These are phyloP conservation scores for Bostrychus sinensis DNA, from an alignment of 2,113 vertebrate species.

Conservation along the genomic window DNA sequence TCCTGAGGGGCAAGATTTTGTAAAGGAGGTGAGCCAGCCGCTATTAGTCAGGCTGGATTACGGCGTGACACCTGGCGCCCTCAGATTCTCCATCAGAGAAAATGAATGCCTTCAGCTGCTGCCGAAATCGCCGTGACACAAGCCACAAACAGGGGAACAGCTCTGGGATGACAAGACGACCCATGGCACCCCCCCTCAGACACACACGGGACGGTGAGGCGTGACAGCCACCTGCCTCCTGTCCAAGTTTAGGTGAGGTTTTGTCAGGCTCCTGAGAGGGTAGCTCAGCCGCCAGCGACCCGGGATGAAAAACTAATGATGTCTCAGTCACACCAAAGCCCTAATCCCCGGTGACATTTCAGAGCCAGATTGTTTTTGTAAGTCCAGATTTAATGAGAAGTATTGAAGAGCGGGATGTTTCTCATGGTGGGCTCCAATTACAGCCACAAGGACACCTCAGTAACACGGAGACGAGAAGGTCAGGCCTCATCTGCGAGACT, in stretches of 20 bases:
- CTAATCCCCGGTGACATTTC: slow-evolving; percentile 63
- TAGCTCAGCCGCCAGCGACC: slow-evolving; percentile 34
- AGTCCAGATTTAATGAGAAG: slow-evolving; percentile 51
- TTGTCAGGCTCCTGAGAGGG: slow-evolving; percentile 4
- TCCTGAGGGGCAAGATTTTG: background rate
- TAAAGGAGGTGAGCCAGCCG: slow-evolving; percentile 22
- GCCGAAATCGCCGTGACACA: slow-evolving; percentile 22
- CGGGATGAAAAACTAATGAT: slow-evolving; percentile 57
- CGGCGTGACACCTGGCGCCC: slow-evolving; percentile 37
- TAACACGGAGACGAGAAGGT: slow-evolving; percentile 6
- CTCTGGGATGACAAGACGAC: slow-evolving; percentile 17
- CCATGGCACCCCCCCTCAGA: background rate
- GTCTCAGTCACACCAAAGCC: slow-evolving; percentile 46
- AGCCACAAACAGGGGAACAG: background rate
- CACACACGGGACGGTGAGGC: background rate
- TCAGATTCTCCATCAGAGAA: slow-evolving; percentile 40
- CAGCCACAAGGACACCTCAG: slow-evolving; percentile 26
- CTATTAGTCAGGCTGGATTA: slow-evolving; percentile 52
- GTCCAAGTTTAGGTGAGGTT: slow-evolving; percentile 2
- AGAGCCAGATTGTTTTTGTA: slow-evolving; percentile 49
- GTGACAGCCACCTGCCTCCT: slow-evolving; percentile 2
- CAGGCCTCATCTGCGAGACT: background rate
- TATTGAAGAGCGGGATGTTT: slow-evolving; percentile 17
- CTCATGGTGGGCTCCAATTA: slow-evolving; percentile 27
- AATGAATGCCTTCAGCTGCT: slow-evolving; percentile 13